phyloP scores from a whole-genome alignment of 2,797 vertebrate species.

The Fistularia commersonii region DNA sequence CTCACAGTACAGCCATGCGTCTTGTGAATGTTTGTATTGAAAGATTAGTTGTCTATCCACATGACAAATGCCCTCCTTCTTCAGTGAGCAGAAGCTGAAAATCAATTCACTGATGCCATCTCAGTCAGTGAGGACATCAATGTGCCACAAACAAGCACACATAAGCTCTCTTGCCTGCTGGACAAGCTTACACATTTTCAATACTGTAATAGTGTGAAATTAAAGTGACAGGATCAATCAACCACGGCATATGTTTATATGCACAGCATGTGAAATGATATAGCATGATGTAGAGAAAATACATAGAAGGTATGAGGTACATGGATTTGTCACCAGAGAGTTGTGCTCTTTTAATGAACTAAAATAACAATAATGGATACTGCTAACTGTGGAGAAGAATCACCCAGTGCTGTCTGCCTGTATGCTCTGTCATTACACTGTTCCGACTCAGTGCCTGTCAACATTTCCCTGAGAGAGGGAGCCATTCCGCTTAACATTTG shows the following conservation, averaged over 20 bases:
- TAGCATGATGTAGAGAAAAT: slow-evolving; percentile 4
- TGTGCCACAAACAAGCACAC: slow-evolving; percentile 58
- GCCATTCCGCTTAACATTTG: slow-evolving; percentile 67
- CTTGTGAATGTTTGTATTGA: slow-evolving; percentile 74
- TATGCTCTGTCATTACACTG: slow-evolving; percentile 66
- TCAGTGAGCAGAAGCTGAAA: slow-evolving; percentile 67
- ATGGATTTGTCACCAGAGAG: slow-evolving; percentile 5
- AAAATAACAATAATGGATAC: slow-evolving; percentile 38
- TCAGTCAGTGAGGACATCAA: slow-evolving; percentile 63
- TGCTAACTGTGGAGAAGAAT: slow-evolving; percentile 50
- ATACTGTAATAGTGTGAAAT: slow-evolving; percentile 32
- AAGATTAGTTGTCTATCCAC: slow-evolving; percentile 76
- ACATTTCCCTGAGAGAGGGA: slow-evolving; percentile 67
- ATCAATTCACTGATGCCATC: slow-evolving; percentile 77
- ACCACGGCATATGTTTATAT: slow-evolving; percentile 17
- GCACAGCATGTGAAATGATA: background rate
- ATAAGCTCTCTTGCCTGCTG: slow-evolving; percentile 21
- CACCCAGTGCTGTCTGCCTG: slow-evolving; percentile 47
- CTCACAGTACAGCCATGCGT: slow-evolving; percentile 55
- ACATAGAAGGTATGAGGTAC: slow-evolving; percentile 2
- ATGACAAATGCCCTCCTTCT: slow-evolving; percentile 73
- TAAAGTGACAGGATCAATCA: slow-evolving; percentile 37
- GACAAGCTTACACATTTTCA: slow-evolving; percentile 24
- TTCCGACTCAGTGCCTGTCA: slow-evolving; percentile 67
- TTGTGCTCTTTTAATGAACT: slow-evolving; percentile 21